Evolutionary conservation across 2,797 vertebrate genomes (phyloP).

Genomic region (Clarias laeviceps): DNA sequence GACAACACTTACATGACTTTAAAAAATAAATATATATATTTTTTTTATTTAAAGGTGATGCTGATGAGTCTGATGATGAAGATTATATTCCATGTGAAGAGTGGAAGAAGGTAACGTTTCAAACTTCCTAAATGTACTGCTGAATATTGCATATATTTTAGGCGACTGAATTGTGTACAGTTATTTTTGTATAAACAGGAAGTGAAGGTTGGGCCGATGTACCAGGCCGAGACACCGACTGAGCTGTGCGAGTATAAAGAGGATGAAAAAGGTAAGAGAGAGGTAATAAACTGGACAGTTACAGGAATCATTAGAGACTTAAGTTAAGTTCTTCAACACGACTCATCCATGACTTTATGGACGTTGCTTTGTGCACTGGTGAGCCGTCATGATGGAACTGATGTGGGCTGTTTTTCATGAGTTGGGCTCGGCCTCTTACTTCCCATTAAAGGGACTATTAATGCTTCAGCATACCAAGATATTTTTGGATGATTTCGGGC

Average conservation of each 20-base stretch:
- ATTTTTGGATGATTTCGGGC: too few relatives aligned
- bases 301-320: not conserved
- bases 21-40: too few relatives aligned
- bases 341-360: too few relatives aligned
- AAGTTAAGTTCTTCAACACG: too few relatives aligned
- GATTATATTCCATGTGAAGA: constrained; percentile 98
- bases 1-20: not conserved
- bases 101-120: constrained; percentile 91
- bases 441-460: too few relatives aligned
- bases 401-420: too few relatives aligned
- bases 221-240: constrained; percentile 94
- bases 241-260: constrained; percentile 92
- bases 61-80: constrained; percentile 98
- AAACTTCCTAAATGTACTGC: not conserved
- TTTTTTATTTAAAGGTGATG: constrained; percentile 78
- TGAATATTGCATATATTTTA: not conserved
- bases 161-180: not conserved
- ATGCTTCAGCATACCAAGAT: too few relatives aligned
- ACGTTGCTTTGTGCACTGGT: too few relatives aligned
- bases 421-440: too few relatives aligned
- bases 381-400: too few relatives aligned
- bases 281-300: not conserved
- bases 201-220: constrained; percentile 99
- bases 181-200: constrained; percentile 74
- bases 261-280: constrained; percentile 87